A percentile compares a stretch with the other conserved stretches of the same genome.
Evolutionary conservation across 2,113 vertebrate species (phyloP).

Genomic region (Dolichotis patagonum): DNA sequence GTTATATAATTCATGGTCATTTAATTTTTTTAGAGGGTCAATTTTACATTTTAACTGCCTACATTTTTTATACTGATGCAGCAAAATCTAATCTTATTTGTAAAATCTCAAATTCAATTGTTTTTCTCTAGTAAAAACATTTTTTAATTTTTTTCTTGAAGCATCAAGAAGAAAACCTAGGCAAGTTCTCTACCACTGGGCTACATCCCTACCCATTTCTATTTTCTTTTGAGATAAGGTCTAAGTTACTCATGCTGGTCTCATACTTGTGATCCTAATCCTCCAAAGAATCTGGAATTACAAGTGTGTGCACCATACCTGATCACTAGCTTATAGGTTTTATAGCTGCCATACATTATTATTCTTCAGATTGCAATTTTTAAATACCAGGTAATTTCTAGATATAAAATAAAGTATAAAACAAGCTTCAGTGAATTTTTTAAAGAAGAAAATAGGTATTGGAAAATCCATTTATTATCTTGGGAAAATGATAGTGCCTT

Average conservation of each 20-base stretch:
- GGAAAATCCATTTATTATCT: slow-evolving; percentile 65
- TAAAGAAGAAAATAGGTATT: slow-evolving; percentile 32
- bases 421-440: not conserved
- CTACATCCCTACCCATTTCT: not conserved
- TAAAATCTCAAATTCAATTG: slow-evolving; percentile 47
- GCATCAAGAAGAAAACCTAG: not conserved
- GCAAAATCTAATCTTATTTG: slow-evolving; percentile 33
- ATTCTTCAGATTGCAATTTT: slow-evolving; percentile 49
- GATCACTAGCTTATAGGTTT: not conserved
- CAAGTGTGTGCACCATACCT: not conserved
- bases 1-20: not conserved
- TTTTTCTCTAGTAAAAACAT: not conserved
- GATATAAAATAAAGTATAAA: slow-evolving; percentile 20
- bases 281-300: not conserved
- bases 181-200: not conserved
- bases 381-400: slow-evolving; percentile 16
- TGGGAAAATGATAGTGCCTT: slow-evolving; percentile 36
- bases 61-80: slow-evolving; percentile 8
- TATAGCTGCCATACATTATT: slow-evolving; percentile 1
- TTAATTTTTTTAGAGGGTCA: not conserved
- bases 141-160: not conserved
- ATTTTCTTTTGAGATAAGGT: not conserved
- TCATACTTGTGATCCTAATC: not conserved
- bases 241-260: not conserved
- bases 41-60: not conserved